Base-by-base conservation (phyloP, 2,113 vertebrate species). In the Percopsis transmontana region DNA sequence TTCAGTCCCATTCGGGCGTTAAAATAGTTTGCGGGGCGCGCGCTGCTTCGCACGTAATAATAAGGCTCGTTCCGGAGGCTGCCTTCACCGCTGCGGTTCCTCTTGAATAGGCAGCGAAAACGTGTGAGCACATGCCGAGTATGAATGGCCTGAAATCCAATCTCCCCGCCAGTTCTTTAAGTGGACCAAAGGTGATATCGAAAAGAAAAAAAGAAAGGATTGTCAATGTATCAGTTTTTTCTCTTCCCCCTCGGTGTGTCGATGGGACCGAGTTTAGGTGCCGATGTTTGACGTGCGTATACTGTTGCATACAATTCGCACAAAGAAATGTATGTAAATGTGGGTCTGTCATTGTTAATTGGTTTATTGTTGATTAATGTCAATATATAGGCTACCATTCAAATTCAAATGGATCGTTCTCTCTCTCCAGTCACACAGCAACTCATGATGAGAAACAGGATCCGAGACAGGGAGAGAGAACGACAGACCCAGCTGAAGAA, bases 361-460 rank as follows among this genome's bases (percentile, higher is more conserved):
- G 27, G 8, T 33, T 7, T 33, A 33, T 6, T 33, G 5, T 33
- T 33, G 27, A 33, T 33, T 33, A 33, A 33, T 33, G 27, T 33
- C 1, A 33, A 33, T 33, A 33, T 33, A 33, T 33, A n/a, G n/a
- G n/a, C n/a, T n/a, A n/a, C n/a, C 27, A 33, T 33, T 33, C 27
- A 33, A 33, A 33, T n/a, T n/a, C n/a, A 33, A 7, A 4, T 33
- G 27, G 90, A 89, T 86, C 81, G 85, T 83, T 73, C 85, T 89
- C 88, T 85, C 88, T 85, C 89, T 81, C 87, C 76, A 82, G 88
- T 87, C 78, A 75, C 83, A 74, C 84, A 81, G 87, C 89, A 79
- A 84, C 85, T 76, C 77, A 84, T 77, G 70, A 68, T 64, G 80
- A 86, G 86, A 89, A 91, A 87, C 88, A 91, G 92, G 90, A 91